Evolutionary conservation across 2,113 vertebrate species (phyloP), one percentile per base, ranked within the genome.

Genomic region (Columba livia): DNA sequence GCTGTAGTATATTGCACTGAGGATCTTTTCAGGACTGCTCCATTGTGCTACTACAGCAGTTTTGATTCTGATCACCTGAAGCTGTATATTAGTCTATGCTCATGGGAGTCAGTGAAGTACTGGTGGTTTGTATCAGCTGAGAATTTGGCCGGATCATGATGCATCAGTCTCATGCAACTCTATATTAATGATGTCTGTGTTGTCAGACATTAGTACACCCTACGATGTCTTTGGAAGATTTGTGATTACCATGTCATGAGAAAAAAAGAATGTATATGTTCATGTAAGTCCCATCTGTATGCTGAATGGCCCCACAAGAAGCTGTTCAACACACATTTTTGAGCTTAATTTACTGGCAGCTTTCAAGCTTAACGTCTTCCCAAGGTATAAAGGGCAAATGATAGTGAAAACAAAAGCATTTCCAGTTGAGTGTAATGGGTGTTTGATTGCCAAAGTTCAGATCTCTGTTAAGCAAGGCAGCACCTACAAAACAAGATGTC

Each of bases 161-260:
- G 2, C 3, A 9, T 23, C 11, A 24, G 8, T 9, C 34, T 85
- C 34, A 69, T 25, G 6, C 3, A 69, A 25, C 11, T 44, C 28
- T 57, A 2, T 28, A 10, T 32, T 47, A 26, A 2, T 4, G 3
- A 38, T 17, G 0, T 19, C 16, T 77, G 1, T 16, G 8, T 15
- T 84, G 9, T 47, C n/a, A 73, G 19, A 81, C 70, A 58, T 66
- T 1, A 38, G 9, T 60, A 23, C 10, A 36, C 5, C 5, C 18
- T 47, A n/a, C 28, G 40, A 23, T 5, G 6, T 42, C 31, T 91
- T 62, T 38, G 15, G 12, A 78, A 78, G 7, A 14, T 56, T 64
- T 62, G 12, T 15, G 60, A 47, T 31, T 48, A 34, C 9, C 0
- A 0, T 64, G 26, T 44, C 29, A 36, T 15, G 21, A 36, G 2